Conservation (phyloP, 2,888 invertebrate species). For the Aphidius colemani region DNA sequence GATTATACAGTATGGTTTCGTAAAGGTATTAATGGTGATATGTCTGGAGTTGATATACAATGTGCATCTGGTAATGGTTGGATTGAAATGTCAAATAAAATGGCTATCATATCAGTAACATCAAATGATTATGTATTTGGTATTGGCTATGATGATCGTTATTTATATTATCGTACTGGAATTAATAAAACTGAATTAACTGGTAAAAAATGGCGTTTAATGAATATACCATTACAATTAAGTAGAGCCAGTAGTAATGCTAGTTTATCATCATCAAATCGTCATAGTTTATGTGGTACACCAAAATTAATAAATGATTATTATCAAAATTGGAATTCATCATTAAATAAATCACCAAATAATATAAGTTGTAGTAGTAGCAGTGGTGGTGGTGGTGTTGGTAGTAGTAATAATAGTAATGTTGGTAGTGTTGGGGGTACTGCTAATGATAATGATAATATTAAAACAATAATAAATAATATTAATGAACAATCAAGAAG, state of each 20-base stretch:
- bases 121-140: conserved; percentile 89
- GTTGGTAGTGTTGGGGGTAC: too few relatives aligned
- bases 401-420: too few relatives aligned
- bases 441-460: conserved; percentile 47
- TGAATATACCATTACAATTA: conserved; percentile 80
- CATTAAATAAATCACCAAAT: conserved; percentile 59
- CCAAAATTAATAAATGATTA: conserved; percentile 60
- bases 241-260: conserved; percentile 82
- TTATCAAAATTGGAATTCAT: conserved; percentile 69
- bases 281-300: conserved; percentile 55
- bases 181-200: conserved; percentile 77
- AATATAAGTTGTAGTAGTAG: conserved; percentile 49
- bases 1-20: conserved; percentile 88
- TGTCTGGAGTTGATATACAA: conserved; percentile 74
- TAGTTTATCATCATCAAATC: conserved; percentile 65
- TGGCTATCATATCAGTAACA: conserved; percentile 82
- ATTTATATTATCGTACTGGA: conserved; percentile 79
- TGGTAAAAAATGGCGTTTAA: conserved; percentile 84
- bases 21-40: conserved; percentile 74
- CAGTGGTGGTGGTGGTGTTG: conserved; percentile 48
- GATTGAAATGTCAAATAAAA: conserved; percentile 88
- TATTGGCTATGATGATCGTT: conserved; percentile 80
- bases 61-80: conserved; percentile 82
- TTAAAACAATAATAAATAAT: conserved; percentile 66
- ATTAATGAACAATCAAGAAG: conserved; percentile 76